Conservation (phyloP, 2,113 vertebrate species). For the Tenrec ecaudatus region DNA sequence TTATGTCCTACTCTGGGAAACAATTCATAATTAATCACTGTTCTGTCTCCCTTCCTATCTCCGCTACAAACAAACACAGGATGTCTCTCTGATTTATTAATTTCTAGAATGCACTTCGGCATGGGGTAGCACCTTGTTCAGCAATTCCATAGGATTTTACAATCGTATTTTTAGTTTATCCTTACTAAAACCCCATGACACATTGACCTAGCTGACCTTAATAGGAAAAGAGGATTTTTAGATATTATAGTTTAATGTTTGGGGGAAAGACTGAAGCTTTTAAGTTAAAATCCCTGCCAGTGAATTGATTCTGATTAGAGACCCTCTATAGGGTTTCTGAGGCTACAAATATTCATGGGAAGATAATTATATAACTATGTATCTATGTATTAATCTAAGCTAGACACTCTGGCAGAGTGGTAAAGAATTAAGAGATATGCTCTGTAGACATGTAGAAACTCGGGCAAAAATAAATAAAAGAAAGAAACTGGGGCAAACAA, state of each 20-base stretch:
- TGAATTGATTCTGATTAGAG: neutral
- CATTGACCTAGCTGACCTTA: constrained; percentile 60
- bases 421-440: neutral
- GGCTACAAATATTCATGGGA: too few relatives aligned
- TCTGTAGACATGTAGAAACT: neutral
- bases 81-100: constrained; percentile 74
- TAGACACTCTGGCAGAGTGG: neutral
- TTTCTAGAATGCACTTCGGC: constrained; percentile 63
- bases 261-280: constrained; percentile 8
- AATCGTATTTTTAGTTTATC: constrained; percentile 74
- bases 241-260: constrained; percentile 41
- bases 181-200: constrained; percentile 46
- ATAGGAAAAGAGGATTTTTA: constrained; percentile 61
- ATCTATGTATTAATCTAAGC: neutral
- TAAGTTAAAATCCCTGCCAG: neutral
- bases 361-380: neutral
- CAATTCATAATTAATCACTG: constrained; percentile 64
- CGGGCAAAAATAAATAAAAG: too few relatives aligned
- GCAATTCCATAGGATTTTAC: constrained; percentile 70
- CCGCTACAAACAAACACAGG: constrained; percentile 59
- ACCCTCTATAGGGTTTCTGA: too few relatives aligned
- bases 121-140: constrained; percentile 55
- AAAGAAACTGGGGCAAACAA: too few relatives aligned
- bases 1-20: constrained; percentile 60
- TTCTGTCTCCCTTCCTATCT: constrained; percentile 26